Base-by-base conservation (phyloP, 92 coral and sea anemone genomes). In the Zoanthus sociatus region DNA sequence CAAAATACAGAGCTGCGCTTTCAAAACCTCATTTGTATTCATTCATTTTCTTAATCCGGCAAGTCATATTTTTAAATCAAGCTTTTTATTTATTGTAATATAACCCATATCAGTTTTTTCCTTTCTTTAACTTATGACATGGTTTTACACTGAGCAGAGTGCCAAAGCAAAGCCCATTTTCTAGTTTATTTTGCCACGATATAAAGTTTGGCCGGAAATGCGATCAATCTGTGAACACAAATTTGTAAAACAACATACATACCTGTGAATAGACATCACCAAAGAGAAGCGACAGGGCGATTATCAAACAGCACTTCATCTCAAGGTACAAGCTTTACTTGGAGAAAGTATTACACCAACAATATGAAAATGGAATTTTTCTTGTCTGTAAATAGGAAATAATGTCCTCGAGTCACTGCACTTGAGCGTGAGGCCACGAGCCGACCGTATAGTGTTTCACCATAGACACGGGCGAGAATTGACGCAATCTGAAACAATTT, bases 401-500 rank as follows among this genome's bases (percentile, higher is more conserved):
- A 32, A 11, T 7, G 16, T 16, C 50, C 26, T 72, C 33, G 20
- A 69, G 16, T 78, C 51, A 9, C n/a, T 78, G 33, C 60, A 67
- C 58, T 31, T 81, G 85, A 64, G 73, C 85, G 70, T 32, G 63
- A 64, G 85, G 85, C 85, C 85, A 81, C 73, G 45, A 44, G 75
- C 73, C 60, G 61, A 9, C 44, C 61, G 66, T 42, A 81, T 81
- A 18, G 85, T 66, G 56, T 81, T 81, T 81, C 85, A 66, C 73
- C 4, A 55, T 14, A 60, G 55, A 45, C 85, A 81, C 75, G 85
- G 74, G 85, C 44, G 26, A 81, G 66, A 7, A 44, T 18, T 33
- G 60, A 64, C 63, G 61, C 33, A 63, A 81, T 81, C 85, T 81
- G 85, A 53, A 91, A 91, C 89, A 86, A 89, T 91, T 88, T 73